Base-by-base conservation (phyloP, 37 sponge, comb jelly and placozoan genomes). In the Beroe forskalii region DNA sequence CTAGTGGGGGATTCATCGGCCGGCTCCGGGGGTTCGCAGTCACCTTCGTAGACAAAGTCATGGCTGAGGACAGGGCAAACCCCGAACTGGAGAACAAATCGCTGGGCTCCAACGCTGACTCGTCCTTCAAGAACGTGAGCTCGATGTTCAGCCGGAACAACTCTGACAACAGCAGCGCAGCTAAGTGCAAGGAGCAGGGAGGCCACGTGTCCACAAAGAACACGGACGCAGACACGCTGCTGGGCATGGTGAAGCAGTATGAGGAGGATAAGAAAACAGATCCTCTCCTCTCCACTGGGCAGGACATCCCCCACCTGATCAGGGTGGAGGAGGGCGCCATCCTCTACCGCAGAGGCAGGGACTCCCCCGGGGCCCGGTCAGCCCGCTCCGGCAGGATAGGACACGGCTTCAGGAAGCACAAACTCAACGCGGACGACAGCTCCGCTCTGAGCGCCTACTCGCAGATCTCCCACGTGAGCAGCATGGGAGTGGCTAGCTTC, bases 191-290 rank as follows among this genome's bases (percentile, higher is more conserved):
- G 66, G 66, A 30, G 66, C 20, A 8, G 25, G 25, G 66, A n/a
- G 66, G 24, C 30, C 20, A 3, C 31, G 55, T 43, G 28, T 14
- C 55, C 55, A 35, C 75, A 8, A 80, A 80, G 42, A 25, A 43
- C 1, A 27, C 35, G 4, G 86, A 80, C 20, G n/a, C 86, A 1
- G 35, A 38, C 55, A 80, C 86, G 3, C 55, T 80, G n/a, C 86
- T 80, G 27, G 86, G 86, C 55, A 80, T 80, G 86, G 86, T 80
- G 30, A 80, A 28, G 27, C 44, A 80, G 86, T 80, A 80, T 24
- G 86, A 80, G 55, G 86, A 38, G 3, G 55, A 80, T 9, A 80
- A 80, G 86, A 80, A 80, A 25, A 44, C 24, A 1, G 55, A 41
- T 38, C 38, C 38, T 1, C 17, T 35, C 44, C 40, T 44, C 14